Percentiles rank a stretch among this genome's conserved stretches.
Conservation (phyloP, 2,797 vertebrate species). For the Tragopan temminckii region DNA sequence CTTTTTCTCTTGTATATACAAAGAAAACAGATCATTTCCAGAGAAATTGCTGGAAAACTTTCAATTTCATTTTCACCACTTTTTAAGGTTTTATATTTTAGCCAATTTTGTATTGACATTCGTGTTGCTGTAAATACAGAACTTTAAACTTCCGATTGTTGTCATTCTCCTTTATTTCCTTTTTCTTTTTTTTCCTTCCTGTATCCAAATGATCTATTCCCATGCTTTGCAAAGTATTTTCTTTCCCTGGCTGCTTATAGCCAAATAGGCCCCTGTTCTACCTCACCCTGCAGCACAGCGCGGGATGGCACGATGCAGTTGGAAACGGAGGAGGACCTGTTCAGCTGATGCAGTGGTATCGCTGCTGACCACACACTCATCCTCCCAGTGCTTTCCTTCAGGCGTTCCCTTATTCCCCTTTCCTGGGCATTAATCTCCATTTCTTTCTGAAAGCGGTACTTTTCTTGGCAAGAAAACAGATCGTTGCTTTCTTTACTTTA, state of each 20-base stretch:
- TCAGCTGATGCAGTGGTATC: not conserved
- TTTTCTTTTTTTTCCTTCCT: not conserved
- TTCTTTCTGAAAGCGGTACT: not conserved
- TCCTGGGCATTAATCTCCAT: not conserved
- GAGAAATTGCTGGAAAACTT: not conserved
- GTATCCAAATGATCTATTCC: not conserved
- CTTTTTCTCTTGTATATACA: not conserved
- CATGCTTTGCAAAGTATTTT: not conserved
- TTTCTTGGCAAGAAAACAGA: not conserved
- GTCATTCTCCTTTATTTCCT: not conserved
- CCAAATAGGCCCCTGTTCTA: not conserved
- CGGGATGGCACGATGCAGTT: not conserved
- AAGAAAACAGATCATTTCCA: not conserved
- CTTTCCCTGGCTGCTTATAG: not conserved
- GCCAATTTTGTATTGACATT: accelerated
- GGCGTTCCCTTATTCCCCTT: not conserved
- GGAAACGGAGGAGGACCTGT: not conserved
- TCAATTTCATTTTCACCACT: not conserved
- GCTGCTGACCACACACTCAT: not conserved
- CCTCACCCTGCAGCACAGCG: not conserved
- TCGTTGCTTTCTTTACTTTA: not conserved
- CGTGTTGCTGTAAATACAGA: not conserved
- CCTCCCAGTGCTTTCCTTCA: not conserved
- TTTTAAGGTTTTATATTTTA: not conserved
- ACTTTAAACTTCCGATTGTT: not conserved